Conservation (phyloP, 35 echinoderm and acorn worm genomes). For the Chiridota heheva region DNA sequence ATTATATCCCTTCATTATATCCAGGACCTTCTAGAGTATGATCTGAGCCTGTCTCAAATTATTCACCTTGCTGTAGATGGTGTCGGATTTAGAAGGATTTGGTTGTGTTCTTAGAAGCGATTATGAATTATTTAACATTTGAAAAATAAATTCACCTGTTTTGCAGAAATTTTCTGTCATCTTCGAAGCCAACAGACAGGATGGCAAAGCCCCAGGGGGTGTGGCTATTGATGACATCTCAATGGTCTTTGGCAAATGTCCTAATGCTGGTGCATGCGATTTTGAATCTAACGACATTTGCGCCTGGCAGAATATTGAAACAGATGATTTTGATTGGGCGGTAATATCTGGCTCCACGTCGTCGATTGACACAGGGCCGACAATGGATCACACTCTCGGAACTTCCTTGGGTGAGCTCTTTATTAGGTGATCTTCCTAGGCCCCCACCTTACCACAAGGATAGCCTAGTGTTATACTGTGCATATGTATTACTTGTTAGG, state of each 20-base stretch:
- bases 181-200: constrained; percentile 5
- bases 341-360: constrained; percentile 62
- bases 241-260: constrained; percentile 19
- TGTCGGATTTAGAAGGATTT: too few species aligned
- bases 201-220: background rate
- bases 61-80: too few species aligned
- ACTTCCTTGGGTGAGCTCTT: constrained; percentile 13
- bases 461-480: too few species aligned
- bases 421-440: too few species aligned
- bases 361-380: constrained; percentile 63
- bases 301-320: constrained; percentile 54
- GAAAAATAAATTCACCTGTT: background rate
- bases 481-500: too few species aligned
- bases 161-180: constrained; percentile 21
- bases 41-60: too few species aligned
- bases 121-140: too few species aligned
- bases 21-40: too few species aligned
- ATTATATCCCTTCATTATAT: too few species aligned
- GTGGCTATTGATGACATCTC: constrained; percentile 52
- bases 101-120: too few species aligned
- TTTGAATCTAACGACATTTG: constrained; percentile 86
- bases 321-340: constrained; percentile 89
- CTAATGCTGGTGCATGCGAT: constrained; percentile 56
- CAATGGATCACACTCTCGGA: constrained; percentile 71
- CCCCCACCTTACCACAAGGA: too few species aligned